Base-by-base conservation (phyloP, 2,113 vertebrate species). In the Entelurus aequoreus region DNA sequence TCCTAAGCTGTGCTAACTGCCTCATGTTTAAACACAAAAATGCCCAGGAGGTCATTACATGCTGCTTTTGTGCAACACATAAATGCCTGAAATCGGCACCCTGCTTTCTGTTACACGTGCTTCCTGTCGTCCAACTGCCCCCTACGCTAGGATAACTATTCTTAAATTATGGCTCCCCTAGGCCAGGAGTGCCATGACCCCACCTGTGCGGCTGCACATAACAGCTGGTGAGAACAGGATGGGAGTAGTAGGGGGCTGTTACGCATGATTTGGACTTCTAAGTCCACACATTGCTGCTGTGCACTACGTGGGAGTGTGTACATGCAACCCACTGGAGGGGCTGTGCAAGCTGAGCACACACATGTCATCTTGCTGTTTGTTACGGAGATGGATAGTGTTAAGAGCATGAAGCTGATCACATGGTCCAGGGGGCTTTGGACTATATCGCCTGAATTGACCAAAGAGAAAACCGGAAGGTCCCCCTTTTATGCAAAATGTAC, bases 111-210 rank as follows among this genome's bases (percentile, higher is more conserved):
- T 65, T 72, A 46, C 63, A 78, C 75, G 64, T 74, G 69, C 68
- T 70, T 78, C 66, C 68, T 15, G 65, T 42, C 54, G 19, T 19
- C 51, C 55, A 42, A 51, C 37, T 53, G 58, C 55, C 38, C 53
- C 61, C 71, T 64, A 60, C 65, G 8, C 52, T 55, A 68, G 60
- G 67, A 69, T 74, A 82, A 80, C 74, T 52, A 65, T 62, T 64
- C 56, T 54, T 80, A 69, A 85, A 81, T 82, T 79, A 83, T 72
- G 51, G 51, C 5, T 62, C 82, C 77, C 78, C 47, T 15, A 80
- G 76, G 79, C 78, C 49, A 71, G 51, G 63, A 47, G 65, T 66
- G 72, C 57, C 80, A 71, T 68, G 69, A 79, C 75, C 78, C 76
- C 81, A 84, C 78, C 80, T 80, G 78, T 6, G 21, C 53, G 47